Conservation (phyloP, 2,888 invertebrate species). For the Coenonympha arcania region DNA sequence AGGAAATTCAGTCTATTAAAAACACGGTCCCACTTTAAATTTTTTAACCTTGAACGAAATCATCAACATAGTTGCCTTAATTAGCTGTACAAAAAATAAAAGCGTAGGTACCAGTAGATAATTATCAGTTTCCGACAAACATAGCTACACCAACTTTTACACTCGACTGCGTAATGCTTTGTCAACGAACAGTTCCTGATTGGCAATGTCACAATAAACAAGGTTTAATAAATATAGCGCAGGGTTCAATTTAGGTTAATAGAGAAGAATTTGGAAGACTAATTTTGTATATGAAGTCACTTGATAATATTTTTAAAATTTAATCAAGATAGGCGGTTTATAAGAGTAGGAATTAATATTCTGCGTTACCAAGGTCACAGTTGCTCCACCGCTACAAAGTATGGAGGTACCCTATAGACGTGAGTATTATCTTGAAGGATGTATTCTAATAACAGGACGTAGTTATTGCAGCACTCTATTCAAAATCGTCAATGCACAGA, state of each 20-base stretch:
- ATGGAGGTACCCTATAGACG: neutral
- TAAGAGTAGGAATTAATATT: too few relatives aligned
- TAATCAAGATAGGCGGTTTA: too few relatives aligned
- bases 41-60: conserved; percentile 27
- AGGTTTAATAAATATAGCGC: conserved; percentile 47
- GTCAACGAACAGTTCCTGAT: conserved; percentile 41
- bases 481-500: conserved; percentile 23
- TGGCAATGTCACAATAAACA: conserved; percentile 34
- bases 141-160: conserved; percentile 36
- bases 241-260: conserved; percentile 58
- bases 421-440: conserved; percentile 30
- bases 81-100: conserved; percentile 9
- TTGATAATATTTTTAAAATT: too few relatives aligned
- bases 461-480: conserved; percentile 27
- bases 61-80: conserved; percentile 50
- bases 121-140: conserved; percentile 24
- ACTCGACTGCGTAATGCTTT: conserved; percentile 34
- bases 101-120: conserved; percentile 9
- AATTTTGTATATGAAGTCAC: too few relatives aligned
- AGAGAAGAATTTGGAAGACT: conserved; percentile 37
- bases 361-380: too few relatives aligned
- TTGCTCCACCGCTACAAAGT: too few relatives aligned
- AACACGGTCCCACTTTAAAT: neutral
- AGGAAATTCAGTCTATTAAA: conserved; percentile 21
- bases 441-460: conserved; percentile 36